These are phyloP conservation scores for Shinisaurus crocodilurus DNA, from an alignment of 2,113 vertebrate genomes.

Conservation along the genomic window DNA sequence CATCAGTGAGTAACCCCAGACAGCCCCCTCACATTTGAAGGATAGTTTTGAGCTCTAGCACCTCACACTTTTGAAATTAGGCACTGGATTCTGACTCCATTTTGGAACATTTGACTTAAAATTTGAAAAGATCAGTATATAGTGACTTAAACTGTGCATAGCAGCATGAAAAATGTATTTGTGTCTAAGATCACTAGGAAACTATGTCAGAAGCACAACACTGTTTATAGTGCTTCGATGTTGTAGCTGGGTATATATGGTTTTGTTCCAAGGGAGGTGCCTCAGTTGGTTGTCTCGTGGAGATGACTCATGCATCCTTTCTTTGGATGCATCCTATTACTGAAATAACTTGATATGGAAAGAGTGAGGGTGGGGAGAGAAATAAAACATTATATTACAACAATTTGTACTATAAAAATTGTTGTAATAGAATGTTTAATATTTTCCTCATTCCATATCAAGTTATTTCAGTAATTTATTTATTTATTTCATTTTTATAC, in stretches of 20 bases:
- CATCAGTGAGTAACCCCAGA: neutral
- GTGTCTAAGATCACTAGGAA: slow-evolving; percentile 19
- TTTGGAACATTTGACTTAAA: neutral
- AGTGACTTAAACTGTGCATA: slow-evolving; percentile 5
- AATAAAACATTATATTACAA: neutral
- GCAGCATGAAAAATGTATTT: neutral
- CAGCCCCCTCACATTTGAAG: neutral
- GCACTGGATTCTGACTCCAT: neutral
- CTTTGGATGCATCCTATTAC: slow-evolving; percentile 55
- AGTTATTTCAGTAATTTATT: too few relatives aligned
- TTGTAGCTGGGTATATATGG: slow-evolving; percentile 39
- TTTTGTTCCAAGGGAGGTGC: slow-evolving; percentile 59
- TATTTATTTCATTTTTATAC: too few relatives aligned
- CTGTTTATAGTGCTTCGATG: slow-evolving; percentile 43
- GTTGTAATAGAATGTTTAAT: too few relatives aligned
- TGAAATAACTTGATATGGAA: slow-evolving; percentile 50
- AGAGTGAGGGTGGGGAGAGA: neutral
- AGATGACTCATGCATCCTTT: slow-evolving; percentile 60
- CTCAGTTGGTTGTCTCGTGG: slow-evolving; percentile 37
- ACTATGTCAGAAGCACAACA: slow-evolving; percentile 46
- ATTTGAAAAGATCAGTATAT: neutral
- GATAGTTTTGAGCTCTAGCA: neutral
- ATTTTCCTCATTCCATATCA: too few relatives aligned
- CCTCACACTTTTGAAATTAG: neutral
- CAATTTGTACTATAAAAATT: too few relatives aligned